These are phyloP conservation scores for Neodiprion pinetum DNA, from an alignment of 1,140 invertebrate species.

Conservation along the genomic window DNA sequence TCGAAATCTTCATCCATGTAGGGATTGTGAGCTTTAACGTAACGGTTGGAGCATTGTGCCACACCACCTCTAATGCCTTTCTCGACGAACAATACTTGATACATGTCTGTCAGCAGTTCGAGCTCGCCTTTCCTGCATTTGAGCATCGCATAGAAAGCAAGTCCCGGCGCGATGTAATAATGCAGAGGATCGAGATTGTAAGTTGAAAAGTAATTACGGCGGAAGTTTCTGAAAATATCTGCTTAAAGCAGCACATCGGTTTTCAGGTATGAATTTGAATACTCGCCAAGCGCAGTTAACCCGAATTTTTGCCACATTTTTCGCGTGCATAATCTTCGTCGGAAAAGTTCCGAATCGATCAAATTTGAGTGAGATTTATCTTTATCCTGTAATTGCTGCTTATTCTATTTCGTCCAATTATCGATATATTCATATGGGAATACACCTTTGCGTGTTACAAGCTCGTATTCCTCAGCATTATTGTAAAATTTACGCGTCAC, in stretches of 20 bases:
- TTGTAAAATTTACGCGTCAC: constrained; percentile 1
- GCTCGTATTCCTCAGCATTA: constrained; percentile 21
- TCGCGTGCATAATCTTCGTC: constrained; percentile 49
- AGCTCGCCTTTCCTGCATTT: too few species aligned
- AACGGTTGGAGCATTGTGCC: constrained; percentile 46
- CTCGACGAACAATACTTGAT: constrained; percentile 43
- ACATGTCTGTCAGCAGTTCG: too few species aligned
- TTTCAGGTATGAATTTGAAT: constrained; percentile 57
- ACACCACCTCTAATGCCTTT: constrained; percentile 49
- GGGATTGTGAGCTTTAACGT: constrained; percentile 58
- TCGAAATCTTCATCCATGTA: constrained; percentile 39
- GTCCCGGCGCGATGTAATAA: too few species aligned
- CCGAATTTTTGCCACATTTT: background rate
- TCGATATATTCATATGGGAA: constrained; percentile 47
- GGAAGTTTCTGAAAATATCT: constrained; percentile 61
- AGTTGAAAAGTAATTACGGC: constrained; percentile 29
- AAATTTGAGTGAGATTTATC: constrained; percentile 29
- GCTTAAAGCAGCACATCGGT: constrained; percentile 49
- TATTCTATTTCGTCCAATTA: constrained; percentile 36
- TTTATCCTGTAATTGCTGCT: constrained; percentile 45
- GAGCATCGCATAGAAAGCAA: too few species aligned
- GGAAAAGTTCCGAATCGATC: constrained; percentile 30
- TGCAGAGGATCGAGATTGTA: too few species aligned
- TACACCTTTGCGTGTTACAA: constrained; percentile 37
- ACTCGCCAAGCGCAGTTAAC: constrained; percentile 37